Base-by-base conservation (phyloP, 2,888 invertebrate species). In the Venusia cambrica region DNA sequence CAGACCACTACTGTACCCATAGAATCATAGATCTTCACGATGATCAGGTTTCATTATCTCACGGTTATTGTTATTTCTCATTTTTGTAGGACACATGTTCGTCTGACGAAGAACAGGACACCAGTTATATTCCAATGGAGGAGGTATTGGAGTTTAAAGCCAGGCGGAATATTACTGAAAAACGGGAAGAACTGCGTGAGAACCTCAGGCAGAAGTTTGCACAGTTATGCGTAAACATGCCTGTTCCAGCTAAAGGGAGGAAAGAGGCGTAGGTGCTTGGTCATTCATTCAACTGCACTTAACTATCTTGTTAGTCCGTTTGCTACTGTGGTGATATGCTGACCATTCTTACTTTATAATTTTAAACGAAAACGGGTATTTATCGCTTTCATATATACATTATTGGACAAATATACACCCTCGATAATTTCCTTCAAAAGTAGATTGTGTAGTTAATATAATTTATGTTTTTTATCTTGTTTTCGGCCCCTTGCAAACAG, bases 141-240 rank as follows among this genome's bases (percentile, higher is more conserved):
- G 97, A 96, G 74, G 93, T 97, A 51, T 89, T 92, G 80, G 94
- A 94, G 80, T 97, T 96, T 76, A 93, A 94, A 85, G 93, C 93
- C 51, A 93, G 93, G 66, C 90, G 91, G 68, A 92, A 93, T 72
- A 91, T 95, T 59, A 91, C 92, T 43, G 92, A 94, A 64, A 92
- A 94, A 80, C 92, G 97, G 52, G 91, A 93, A 63, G 92, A 95
- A 77, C 83, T 97, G 59, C 89, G 97, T 33, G 92, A 95, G 74
- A 94, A 91, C 37, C 85, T 97, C 42, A 92, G 93, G 64, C 92
- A 93, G 70, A 93, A 94, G 71, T 97, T 97, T 69, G 94, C 92
- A 48, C 92, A 93, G 73, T 83, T 95, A 58, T 95, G 95, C 75
- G 88, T 88, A 12, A 88, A 85, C 54, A 87, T 88, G 29, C 88